Evolutionary conservation across 2,888 invertebrate genomes (phyloP).

Genomic region (Perdita meconis): DNA sequence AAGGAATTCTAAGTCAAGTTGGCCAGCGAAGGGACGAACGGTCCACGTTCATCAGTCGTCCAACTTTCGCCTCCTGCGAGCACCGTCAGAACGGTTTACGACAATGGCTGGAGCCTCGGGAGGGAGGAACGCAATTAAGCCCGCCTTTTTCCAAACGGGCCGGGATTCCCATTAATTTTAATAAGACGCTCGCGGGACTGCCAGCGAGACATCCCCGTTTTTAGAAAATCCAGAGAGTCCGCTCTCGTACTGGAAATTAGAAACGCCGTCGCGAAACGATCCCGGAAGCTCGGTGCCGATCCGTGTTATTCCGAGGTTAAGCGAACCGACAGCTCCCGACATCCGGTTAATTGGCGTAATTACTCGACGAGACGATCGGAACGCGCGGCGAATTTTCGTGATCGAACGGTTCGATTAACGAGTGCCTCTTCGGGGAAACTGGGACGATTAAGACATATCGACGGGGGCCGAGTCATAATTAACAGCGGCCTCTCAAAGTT

Average conservation of each 20-base stretch:
- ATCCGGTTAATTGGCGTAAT: conserved; percentile 65
- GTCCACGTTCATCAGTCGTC: conserved; percentile 5
- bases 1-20: not conserved
- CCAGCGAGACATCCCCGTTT: conserved; percentile 29
- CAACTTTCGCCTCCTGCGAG: not conserved
- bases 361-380: conserved; percentile 51
- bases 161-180: conserved; percentile 51
- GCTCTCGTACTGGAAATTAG: conserved; percentile 34
- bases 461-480: conserved; percentile 56
- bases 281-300: conserved; percentile 9
- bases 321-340: conserved; percentile 47
- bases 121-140: conserved; percentile 48
- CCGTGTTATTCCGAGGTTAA: conserved; percentile 37
- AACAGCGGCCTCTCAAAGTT: conserved; percentile 27
- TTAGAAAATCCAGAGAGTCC: conserved; percentile 5
- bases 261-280: conserved; percentile 46
- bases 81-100: conserved; percentile 33
- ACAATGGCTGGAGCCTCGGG: conserved; percentile 44
- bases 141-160: conserved; percentile 35
- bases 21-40: not conserved
- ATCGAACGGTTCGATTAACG: conserved; percentile 63
- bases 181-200: conserved; percentile 48
- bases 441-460: conserved; percentile 59
- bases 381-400: conserved; percentile 59
- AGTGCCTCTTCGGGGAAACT: conserved; percentile 42